Evolutionary conservation across 2,888 invertebrate species (phyloP), one percentile per base, ranked within the genome.

Genomic region (Phanerotoma sp.): DNA sequence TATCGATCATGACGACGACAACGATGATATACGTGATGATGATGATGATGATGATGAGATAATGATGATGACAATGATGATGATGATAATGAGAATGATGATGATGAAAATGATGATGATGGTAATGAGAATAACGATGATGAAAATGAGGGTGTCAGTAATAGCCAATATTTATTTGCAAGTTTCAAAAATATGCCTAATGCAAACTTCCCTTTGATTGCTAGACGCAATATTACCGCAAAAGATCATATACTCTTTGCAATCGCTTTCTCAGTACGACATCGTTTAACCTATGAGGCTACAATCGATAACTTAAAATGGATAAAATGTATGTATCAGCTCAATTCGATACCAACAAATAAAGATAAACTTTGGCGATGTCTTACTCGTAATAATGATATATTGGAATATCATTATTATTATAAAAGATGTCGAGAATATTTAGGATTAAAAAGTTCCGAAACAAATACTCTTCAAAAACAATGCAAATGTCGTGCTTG

Each of bases 191-290:
- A 30, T 21, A 32, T 32, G n/a, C 11, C 21, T 46, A 32, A 11
- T 30, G 20, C 13, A n/a, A 7, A 9, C n/a, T 7, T 4, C 21
- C 22, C 9, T 11, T 35, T 37, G n/a, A 20, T 47, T 33, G 21
- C 21, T 7, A 47, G 33, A 20, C 47, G 11, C 6, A 10, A 35
- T 18, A 18, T 20, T 10, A 35, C 13, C 33, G 21, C 13, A n/a
- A 47, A 47, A 35, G 35, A 47, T 32, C 35, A 35, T 11, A 11
- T 47, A 47, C 35, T 47, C 10, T 15, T 18, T 13, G 35, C 47
- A 7, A 3, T 47, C n/a, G 47, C 35, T 16, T n/a, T 47, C 33
- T 47, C 47, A 32, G 35, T 47, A 7, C 5, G 13, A 32, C 47
- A 47, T 33, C 18, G 13, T 5, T 20, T 15, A 15, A 47, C 47